Conservation (phyloP, 1,140 invertebrate species). For the Subanguina moxae region DNA sequence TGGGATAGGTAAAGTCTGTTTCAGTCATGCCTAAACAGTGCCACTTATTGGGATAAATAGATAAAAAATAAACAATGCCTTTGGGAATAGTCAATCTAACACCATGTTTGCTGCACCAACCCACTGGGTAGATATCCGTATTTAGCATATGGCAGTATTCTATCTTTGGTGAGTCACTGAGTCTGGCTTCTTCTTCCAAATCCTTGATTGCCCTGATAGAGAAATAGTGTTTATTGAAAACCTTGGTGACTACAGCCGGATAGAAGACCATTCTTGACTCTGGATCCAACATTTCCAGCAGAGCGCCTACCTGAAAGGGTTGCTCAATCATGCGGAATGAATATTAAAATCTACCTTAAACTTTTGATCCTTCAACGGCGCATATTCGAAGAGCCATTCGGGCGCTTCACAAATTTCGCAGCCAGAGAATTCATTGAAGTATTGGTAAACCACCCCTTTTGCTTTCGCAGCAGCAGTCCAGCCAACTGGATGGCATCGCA, state of each 20-base stretch:
- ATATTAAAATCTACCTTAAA: neutral
- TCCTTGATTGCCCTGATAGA: constrained; percentile 1
- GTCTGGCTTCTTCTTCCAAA: neutral
- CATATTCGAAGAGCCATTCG: neutral
- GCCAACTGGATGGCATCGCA: neutral
- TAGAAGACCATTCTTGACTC: neutral
- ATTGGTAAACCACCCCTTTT: neutral
- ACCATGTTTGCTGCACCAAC: neutral
- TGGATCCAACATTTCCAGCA: neutral
- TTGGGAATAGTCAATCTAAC: neutral
- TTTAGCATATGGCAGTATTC: neutral
- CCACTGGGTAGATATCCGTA: neutral
- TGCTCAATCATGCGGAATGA: neutral
- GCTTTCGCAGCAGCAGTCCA: neutral
- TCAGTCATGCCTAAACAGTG: neutral
- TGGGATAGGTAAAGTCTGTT: neutral
- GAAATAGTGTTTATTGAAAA: neutral
- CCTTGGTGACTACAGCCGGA: neutral
- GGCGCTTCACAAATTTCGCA: neutral
- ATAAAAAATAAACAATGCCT: neutral
- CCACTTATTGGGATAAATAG: neutral
- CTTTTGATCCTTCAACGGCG: neutral
- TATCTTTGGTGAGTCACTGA: neutral
- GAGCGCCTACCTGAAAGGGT: neutral
- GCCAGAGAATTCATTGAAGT: no score